Conservation (phyloP, 1,140 invertebrate genomes). For the Kradibia gibbosae region DNA sequence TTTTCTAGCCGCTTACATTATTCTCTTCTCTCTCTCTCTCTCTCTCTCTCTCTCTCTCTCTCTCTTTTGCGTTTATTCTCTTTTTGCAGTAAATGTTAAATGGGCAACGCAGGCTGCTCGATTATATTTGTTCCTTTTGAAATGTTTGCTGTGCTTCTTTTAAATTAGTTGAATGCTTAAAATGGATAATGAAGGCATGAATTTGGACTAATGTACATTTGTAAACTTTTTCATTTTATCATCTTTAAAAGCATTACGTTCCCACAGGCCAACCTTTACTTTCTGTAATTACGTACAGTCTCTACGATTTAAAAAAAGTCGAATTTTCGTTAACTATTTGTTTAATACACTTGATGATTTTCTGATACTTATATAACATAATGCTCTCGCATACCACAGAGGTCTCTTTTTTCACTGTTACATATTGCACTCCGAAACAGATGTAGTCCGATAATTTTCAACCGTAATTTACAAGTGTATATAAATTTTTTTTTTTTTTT, state of each 20-base stretch:
- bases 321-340: slow-evolving; percentile 22
- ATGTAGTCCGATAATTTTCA: slow-evolving; percentile 39
- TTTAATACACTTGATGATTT: not conserved
- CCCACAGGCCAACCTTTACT: no score
- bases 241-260: no score
- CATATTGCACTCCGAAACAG: slow-evolving; percentile 13
- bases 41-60: not conserved
- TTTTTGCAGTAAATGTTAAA: not conserved
- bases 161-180: no score
- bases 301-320: no score
- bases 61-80: not conserved
- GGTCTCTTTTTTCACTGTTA: slow-evolving; percentile 24
- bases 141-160: slow-evolving; percentile 8
- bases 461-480: slow-evolving; percentile 38
- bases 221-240: no score
- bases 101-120: not conserved
- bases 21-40: not conserved
- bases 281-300: no score
- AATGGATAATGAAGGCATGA: no score
- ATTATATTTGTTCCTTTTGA: slow-evolving; percentile 12
- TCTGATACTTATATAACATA: slow-evolving; percentile 22
- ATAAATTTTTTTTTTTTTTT: slow-evolving; percentile 3
- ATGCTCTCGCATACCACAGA: not conserved
- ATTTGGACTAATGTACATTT: no score
- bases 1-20: not conserved